Base-by-base conservation (phyloP, 2,888 invertebrate genomes). In the Callimorpha dominula region DNA sequence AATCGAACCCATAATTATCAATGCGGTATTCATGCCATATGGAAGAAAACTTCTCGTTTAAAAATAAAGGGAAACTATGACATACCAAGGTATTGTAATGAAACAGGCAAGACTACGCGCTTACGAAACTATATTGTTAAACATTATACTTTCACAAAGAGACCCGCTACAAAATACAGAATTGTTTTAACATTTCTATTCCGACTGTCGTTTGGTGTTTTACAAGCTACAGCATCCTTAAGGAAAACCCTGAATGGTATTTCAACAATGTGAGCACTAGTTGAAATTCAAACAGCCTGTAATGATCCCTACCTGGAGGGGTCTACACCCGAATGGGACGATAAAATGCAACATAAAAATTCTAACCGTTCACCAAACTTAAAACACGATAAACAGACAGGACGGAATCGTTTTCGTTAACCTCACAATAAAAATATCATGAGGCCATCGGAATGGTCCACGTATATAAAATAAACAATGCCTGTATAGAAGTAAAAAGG, bases 381-480 rank as follows among this genome's bases (percentile, higher is more conserved):
- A 87, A 89, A 88, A 86, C 81, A 87, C 84, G 84, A 88, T 90
- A 90, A 91, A 90, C 84, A 87, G 84, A 77, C 82, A 83, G 86
- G 85, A 83, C 86, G 76, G 65, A 81, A 83, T 84, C 85, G 81
- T 89, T 90, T 86, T 82, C 85, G 82, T 87, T 88, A 86, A 89
- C 87, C 88, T 87, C 81, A 87, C 89, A 86, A 89, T 90, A 91
- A 91, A 89, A 90, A 89, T 89, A 88, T 88, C 88, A 87, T 88
- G 88, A 84, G 78, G 79, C 84, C 73, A 77, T 77, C 65, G 77
- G 81, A 88, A 90, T 86, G 83, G 85, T 77, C 82, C 87, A 85
- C 88, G 87, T 86, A 83, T 84, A 87, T 87, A 89, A 89, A 89
- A 92, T 90, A 91, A 91, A 92, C 89, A 89, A 88, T 85, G 71